Evolutionary conservation across 2,888 invertebrate species (phyloP).

Genomic region (Phymatocera aterrima): DNA sequence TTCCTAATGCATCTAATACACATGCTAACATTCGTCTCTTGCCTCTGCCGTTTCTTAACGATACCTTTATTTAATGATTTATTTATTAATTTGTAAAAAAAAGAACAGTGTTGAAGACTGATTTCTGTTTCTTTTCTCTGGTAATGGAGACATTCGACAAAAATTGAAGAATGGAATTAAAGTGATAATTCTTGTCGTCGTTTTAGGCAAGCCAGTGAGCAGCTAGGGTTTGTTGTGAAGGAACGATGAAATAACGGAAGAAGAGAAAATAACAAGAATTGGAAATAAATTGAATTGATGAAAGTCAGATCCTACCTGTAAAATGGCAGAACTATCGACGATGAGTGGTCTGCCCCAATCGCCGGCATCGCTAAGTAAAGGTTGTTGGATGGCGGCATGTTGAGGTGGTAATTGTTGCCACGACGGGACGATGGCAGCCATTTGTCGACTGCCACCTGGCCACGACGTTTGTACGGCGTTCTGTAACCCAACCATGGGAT

Average conservation of each 20-base stretch:
- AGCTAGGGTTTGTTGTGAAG: no score
- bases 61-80: conserved; percentile 43
- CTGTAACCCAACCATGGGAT: conserved; percentile 65
- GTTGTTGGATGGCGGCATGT: conserved; percentile 80
- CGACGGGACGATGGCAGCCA: conserved; percentile 87
- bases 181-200: neutral
- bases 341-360: conserved; percentile 87
- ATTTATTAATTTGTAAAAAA: neutral
- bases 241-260: neutral
- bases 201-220: neutral
- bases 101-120: neutral
- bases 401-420: conserved; percentile 87
- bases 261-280: neutral
- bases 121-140: neutral
- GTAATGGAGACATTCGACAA: no score
- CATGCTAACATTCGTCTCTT: conserved; percentile 48
- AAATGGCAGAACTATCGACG: conserved; percentile 85
- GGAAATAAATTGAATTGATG: neutral
- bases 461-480: conserved; percentile 84
- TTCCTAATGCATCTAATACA: conserved; percentile 47
- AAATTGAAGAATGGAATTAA: no score
- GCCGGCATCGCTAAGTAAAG: conserved; percentile 79
- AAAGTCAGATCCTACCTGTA: conserved; percentile 76
- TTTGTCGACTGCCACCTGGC: conserved; percentile 84
- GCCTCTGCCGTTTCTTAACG: conserved; percentile 46